phyloP scores from a whole-genome alignment of 2,113 vertebrate species.

The Anseranas semipalmata region DNA sequence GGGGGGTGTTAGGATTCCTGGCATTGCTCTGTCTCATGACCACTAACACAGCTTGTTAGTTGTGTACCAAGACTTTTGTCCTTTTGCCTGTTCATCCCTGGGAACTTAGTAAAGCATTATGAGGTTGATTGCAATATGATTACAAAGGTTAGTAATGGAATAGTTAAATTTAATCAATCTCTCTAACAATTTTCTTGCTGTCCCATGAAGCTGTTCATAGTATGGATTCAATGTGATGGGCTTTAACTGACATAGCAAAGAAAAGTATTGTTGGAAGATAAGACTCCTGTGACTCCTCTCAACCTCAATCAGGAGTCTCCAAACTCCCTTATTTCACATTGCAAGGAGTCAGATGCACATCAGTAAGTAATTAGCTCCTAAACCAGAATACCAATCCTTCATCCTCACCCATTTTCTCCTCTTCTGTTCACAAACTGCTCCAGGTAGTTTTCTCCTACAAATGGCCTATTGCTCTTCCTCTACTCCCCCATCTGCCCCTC shows the following conservation, averaged over 20 bases:
- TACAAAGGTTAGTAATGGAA: background rate
- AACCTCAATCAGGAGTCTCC: background rate
- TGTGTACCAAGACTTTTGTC: background rate
- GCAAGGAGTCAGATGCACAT: background rate
- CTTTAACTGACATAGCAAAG: constrained; percentile 5
- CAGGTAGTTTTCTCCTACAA: background rate
- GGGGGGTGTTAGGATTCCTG: background rate
- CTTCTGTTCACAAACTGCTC: background rate
- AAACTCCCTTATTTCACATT: background rate
- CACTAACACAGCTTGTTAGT: background rate
- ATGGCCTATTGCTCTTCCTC: background rate
- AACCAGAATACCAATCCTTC: background rate
- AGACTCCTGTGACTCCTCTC: background rate
- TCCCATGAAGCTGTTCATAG: background rate
- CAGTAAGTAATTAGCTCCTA: background rate
- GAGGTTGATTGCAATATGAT: background rate
- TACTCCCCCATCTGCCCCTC: background rate
- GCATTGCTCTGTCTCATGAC: background rate
- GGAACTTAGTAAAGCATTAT: background rate
- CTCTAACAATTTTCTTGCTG: background rate
- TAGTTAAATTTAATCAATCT: background rate
- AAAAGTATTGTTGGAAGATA: background rate
- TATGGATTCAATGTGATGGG: background rate
- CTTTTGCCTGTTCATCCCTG: background rate
- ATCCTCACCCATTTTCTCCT: background rate